Percentiles rank a stretch among this genome's conserved stretches.
Evolutionary conservation across 2,797 vertebrate species (phyloP).

Genomic region (Lagorchestes hirsutus): DNA sequence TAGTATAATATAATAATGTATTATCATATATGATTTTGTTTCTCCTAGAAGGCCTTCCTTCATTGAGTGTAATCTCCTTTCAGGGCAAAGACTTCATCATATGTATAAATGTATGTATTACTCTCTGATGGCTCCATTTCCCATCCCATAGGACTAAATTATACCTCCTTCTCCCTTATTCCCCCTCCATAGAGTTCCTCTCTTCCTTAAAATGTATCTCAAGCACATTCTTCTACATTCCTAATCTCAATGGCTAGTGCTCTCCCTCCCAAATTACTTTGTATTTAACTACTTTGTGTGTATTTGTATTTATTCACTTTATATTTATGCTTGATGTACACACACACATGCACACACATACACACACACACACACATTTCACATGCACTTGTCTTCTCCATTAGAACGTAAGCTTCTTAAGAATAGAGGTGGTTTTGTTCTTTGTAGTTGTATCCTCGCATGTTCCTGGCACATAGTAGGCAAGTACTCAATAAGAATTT

Average conservation of each 20-base stretch:
- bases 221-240: neutral
- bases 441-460: neutral
- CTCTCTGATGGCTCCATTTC: neutral
- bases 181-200: neutral
- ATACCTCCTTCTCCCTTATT: neutral
- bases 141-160: neutral
- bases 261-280: neutral
- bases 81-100: neutral
- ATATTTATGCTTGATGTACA: neutral
- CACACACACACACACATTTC: neutral
- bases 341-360: neutral
- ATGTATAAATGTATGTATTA: neutral
- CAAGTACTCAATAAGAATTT: neutral
- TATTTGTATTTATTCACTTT: neutral
- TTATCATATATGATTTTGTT: neutral
- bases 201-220: neutral
- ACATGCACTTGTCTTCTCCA: neutral
- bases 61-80: neutral
- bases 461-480: neutral
- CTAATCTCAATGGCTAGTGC: neutral
- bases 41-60: neutral
- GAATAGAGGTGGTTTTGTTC: neutral
- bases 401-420: neutral
- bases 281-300: neutral
- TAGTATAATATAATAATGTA: neutral